These are phyloP conservation scores for Microvelia longipes DNA, from an alignment of 1,140 invertebrate species.

Conservation along the genomic window DNA sequence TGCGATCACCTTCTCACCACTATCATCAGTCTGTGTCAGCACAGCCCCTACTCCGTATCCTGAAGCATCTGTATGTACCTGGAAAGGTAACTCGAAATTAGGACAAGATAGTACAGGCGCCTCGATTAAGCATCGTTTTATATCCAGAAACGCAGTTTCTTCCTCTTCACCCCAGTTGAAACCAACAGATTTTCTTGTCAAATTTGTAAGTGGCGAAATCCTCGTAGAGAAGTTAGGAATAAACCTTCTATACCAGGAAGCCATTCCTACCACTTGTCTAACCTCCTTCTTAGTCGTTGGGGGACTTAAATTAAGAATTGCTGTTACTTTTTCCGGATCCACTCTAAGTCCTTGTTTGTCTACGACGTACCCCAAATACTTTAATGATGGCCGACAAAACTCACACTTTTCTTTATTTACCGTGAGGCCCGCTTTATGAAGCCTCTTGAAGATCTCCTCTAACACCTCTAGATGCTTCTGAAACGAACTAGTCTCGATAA, in stretches of 20 bases:
- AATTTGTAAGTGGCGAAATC: conserved; percentile 24
- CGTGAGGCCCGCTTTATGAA: not conserved
- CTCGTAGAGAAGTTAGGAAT: conserved; percentile 30
- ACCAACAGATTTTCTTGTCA: conserved; percentile 20
- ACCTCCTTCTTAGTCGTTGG: conserved; percentile 29
- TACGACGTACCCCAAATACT: conserved; percentile 12
- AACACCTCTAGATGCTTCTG: conserved; percentile 5
- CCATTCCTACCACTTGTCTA: conserved; percentile 31
- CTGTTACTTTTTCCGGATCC: conserved; percentile 6
- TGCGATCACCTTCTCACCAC: conserved; percentile 23
- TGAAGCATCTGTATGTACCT: conserved; percentile 23
- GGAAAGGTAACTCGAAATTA: conserved; percentile 21
- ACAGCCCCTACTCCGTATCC: conserved; percentile 21
- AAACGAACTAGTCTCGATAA: conserved; percentile 19
- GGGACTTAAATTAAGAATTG: conserved; percentile 19
- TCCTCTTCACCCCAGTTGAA: conserved; percentile 9
- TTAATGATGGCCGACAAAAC: conserved; percentile 7
- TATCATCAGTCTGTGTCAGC: conserved; percentile 21
- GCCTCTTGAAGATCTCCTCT: conserved; percentile 9
- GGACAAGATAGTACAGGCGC: conserved; percentile 20
- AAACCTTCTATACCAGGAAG: conserved; percentile 31
- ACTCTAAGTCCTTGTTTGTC: not conserved
- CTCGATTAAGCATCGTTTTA: conserved; percentile 20
- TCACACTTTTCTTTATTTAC: conserved; percentile 11
- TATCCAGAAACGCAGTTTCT: conserved; percentile 16